Conservation (phyloP, 2,888 invertebrate species). For the Hecatera dysodea region DNA sequence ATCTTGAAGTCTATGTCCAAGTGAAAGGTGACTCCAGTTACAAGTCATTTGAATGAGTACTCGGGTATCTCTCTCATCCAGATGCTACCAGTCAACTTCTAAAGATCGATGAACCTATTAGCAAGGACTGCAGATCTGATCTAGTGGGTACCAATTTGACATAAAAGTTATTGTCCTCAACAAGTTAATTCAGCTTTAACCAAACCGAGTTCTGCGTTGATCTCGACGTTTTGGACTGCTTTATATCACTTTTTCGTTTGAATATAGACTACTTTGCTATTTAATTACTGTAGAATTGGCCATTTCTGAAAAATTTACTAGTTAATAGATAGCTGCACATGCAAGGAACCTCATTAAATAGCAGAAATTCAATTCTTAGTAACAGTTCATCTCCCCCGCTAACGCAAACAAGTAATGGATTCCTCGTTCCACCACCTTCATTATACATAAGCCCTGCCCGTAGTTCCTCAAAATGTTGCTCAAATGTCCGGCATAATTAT, state of each 20-base stretch:
- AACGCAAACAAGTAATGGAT: constrained; percentile 33
- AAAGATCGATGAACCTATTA: too few relatives aligned
- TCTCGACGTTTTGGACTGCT: neutral
- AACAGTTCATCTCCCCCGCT: constrained; percentile 19
- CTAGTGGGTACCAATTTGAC: too few relatives aligned
- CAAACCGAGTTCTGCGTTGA: neutral
- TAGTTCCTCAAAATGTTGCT: constrained; percentile 53
- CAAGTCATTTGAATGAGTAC: too few relatives aligned
- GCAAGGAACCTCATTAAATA: neutral
- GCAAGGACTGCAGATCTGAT: too few relatives aligned
- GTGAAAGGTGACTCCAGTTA: constrained; percentile 35
- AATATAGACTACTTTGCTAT: neutral
- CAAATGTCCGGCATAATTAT: constrained; percentile 63
- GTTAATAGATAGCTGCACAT: neutral
- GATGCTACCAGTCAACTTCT: too few relatives aligned
- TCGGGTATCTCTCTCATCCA: too few relatives aligned
- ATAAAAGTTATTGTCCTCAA: neutral
- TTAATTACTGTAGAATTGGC: neutral
- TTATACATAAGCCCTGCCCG: constrained; percentile 52
- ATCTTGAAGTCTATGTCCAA: constrained; percentile 59
- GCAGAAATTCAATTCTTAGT: constrained; percentile 19
- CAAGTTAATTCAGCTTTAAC: neutral
- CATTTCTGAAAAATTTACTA: neutral
- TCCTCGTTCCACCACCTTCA: constrained; percentile 31
- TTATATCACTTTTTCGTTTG: neutral